phyloP scores from a whole-genome alignment of 1,140 invertebrate genomes.

The Andrena cerasifolii region DNA sequence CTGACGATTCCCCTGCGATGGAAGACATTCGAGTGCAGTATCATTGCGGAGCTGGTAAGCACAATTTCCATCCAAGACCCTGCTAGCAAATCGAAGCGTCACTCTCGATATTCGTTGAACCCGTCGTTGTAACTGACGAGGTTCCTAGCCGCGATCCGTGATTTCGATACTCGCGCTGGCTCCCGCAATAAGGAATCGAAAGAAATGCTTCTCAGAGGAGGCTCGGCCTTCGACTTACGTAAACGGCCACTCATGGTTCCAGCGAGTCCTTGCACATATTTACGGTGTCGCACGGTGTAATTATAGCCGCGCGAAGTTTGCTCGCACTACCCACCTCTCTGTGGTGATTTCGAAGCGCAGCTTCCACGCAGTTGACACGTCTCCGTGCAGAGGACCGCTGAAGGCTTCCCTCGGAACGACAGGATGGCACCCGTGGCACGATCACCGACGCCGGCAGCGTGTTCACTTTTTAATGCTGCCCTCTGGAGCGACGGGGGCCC shows the following conservation, averaged over 20 bases:
- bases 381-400: neutral
- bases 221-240: slow-evolving; percentile 29
- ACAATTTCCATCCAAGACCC: no score
- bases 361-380: neutral
- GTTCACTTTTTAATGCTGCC: neutral
- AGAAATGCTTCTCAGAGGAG: neutral
- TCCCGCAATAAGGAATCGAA: neutral
- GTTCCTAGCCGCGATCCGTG: no score
- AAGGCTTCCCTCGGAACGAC: neutral
- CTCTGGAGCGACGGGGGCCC: neutral
- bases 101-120: no score
- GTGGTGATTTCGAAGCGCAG: neutral
- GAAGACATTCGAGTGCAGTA: no score
- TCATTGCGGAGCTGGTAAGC: no score
- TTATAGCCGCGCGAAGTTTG: slow-evolving; percentile 24
- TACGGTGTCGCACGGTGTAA: slow-evolving; percentile 4
- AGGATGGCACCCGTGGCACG: slow-evolving; percentile 4
- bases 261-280: neutral
- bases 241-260: slow-evolving; percentile 10
- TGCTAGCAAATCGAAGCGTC: no score
- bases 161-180: no score
- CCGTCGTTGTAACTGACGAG: no score
- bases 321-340: slow-evolving; percentile 36
- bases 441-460: slow-evolving; percentile 19
- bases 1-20: no score